Evolutionary conservation across 2,113 vertebrate species (phyloP).

Genomic region (Cathartes aura): DNA sequence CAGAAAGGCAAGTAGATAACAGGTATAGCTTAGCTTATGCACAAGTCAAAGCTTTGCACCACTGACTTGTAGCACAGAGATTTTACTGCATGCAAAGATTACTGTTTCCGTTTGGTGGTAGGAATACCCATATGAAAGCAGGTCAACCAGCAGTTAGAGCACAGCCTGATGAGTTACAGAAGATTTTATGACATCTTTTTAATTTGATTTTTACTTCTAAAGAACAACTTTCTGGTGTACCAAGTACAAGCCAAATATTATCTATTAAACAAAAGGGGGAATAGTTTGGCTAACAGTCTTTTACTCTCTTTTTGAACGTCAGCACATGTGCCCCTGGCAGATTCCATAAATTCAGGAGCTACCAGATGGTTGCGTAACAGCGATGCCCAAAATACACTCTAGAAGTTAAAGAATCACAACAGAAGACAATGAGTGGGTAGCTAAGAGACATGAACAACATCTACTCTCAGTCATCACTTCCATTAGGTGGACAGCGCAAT

Average conservation of each 20-base stretch:
- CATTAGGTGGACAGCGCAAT: neutral
- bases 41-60: neutral
- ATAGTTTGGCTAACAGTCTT: constrained; percentile 48
- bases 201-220: neutral
- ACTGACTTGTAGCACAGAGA: neutral
- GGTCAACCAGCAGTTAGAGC: neutral
- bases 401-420: neutral
- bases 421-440: neutral
- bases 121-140: neutral
- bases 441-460: neutral
- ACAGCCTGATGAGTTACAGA: neutral
- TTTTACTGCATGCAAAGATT: neutral
- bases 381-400: neutral
- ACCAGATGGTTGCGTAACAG: constrained; percentile 57
- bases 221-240: neutral
- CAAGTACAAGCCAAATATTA: constrained; percentile 1
- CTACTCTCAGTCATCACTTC: neutral
- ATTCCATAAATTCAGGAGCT: constrained; percentile 23
- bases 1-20: neutral
- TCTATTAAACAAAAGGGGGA: constrained; percentile 9
- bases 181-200: neutral
- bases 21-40: neutral
- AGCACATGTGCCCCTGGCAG: constrained; percentile 62
- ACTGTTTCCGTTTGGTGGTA: neutral
- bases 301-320: constrained; percentile 58